Evolutionary conservation across 2,797 vertebrate genomes (phyloP).

Genomic region (Coluber constrictor): DNA sequence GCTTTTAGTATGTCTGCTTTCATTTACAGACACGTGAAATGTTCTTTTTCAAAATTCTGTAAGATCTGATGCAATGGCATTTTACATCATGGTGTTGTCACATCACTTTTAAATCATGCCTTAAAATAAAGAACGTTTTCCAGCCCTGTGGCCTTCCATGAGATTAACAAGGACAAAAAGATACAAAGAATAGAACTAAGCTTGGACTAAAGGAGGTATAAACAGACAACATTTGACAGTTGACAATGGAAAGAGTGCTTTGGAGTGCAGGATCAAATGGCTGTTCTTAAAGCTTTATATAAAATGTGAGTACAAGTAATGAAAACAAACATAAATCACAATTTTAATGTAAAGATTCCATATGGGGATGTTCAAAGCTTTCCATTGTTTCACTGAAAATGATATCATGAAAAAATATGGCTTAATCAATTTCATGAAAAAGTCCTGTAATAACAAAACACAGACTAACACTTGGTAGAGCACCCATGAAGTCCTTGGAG

Average conservation of each 20-base stretch:
- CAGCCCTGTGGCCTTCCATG: background rate
- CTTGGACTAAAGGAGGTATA: background rate
- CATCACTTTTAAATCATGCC: constrained; percentile 33
- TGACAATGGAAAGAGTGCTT: background rate
- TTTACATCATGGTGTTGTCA: constrained; percentile 31
- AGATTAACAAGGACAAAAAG: background rate
- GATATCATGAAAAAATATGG: background rate
- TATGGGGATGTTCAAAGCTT: background rate
- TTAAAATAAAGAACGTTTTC: constrained; percentile 32
- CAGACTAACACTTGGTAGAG: background rate
- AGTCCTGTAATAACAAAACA: background rate
- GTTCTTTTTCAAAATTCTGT: constrained; percentile 46
- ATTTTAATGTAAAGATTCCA: background rate
- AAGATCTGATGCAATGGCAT: constrained; percentile 34
- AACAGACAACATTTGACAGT: background rate
- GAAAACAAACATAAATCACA: background rate
- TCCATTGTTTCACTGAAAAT: background rate
- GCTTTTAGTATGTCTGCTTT: background rate
- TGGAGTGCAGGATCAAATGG: background rate
- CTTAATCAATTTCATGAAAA: background rate
- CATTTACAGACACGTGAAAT: background rate
- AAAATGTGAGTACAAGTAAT: background rate
- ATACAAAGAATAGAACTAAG: background rate
- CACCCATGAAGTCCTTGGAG: background rate
- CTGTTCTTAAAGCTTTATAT: background rate